Percentiles rank a stretch among this genome's conserved stretches.
phyloP scores from a whole-genome alignment of 2,888 invertebrate genomes.

The Sceliomorpha sp. region DNA sequence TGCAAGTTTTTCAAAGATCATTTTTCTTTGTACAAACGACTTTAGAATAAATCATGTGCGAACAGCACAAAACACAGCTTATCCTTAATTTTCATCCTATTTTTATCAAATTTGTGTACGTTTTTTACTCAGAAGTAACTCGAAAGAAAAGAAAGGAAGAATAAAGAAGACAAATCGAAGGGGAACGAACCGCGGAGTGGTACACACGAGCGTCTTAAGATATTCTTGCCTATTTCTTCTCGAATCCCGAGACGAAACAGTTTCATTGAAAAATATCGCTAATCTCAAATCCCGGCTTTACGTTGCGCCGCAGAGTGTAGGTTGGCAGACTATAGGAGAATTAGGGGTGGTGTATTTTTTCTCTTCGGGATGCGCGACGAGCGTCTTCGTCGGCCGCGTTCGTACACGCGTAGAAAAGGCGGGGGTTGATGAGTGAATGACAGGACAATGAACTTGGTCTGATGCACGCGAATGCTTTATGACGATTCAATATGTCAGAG shows the following conservation, averaged over 20 bases:
- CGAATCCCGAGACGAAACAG: slow-evolving; percentile 69
- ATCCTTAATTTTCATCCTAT: no score
- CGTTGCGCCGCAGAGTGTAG: slow-evolving; percentile 47
- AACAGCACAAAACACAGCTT: no score
- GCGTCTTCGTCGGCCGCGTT: slow-evolving; percentile 36
- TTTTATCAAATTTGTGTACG: no score
- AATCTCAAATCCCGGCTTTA: slow-evolving; percentile 60
- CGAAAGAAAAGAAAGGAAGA: no score
- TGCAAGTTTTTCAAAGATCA: no score
- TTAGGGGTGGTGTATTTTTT: slow-evolving; percentile 77
- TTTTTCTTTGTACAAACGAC: no score
- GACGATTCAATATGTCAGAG: slow-evolving; percentile 77
- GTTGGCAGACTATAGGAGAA: slow-evolving; percentile 64
- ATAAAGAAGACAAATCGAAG: no score
- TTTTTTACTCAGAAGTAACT: no score
- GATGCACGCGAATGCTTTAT: slow-evolving; percentile 79
- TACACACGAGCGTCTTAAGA: no score
- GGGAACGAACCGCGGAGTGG: no score
- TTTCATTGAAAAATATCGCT: slow-evolving; percentile 67
- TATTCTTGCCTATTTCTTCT: no score
- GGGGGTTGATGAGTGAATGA: slow-evolving; percentile 80
- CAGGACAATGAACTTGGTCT: slow-evolving; percentile 78
- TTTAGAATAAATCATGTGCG: no score
- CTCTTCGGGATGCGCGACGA: slow-evolving; percentile 29
- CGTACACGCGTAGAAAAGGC: slow-evolving; percentile 57